phyloP scores from a whole-genome alignment of 2,888 invertebrate genomes.

The Nasonia oneida region DNA sequence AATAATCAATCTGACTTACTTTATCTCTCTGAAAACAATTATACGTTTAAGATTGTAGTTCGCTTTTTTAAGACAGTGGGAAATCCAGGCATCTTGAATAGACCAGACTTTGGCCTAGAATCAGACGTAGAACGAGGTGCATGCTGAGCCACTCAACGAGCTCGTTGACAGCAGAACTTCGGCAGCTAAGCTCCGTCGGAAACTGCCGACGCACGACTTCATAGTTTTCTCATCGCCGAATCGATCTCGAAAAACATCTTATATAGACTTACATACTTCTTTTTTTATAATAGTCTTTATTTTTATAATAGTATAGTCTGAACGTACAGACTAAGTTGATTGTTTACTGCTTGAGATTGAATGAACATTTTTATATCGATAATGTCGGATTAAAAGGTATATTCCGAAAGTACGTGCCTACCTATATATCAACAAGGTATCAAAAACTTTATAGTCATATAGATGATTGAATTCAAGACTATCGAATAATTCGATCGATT shows the following conservation, averaged over 20 bases:
- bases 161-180: conserved; percentile 71
- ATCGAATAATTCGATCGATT: too few species aligned
- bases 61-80: background rate
- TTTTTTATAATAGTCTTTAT: background rate
- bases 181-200: conserved; percentile 34
- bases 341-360: background rate
- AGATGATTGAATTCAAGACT: too few species aligned
- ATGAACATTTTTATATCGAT: background rate
- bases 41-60: background rate
- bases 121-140: conserved; percentile 67
- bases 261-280: background rate
- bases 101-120: conserved; percentile 58
- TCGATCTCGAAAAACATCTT: background rate
- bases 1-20: background rate
- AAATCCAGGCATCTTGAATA: conserved; percentile 34
- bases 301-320: background rate
- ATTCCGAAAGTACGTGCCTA: background rate
- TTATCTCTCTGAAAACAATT: background rate
- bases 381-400: too few species aligned
- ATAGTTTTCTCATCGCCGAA: conserved; percentile 22
- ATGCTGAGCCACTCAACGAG: conserved; percentile 75
- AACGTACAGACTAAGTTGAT: background rate
- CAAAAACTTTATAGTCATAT: background rate
- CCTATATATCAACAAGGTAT: background rate
- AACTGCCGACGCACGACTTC: conserved; percentile 33